Conservation (phyloP, 2,113 vertebrate species). For the Microcebus jonahi region DNA sequence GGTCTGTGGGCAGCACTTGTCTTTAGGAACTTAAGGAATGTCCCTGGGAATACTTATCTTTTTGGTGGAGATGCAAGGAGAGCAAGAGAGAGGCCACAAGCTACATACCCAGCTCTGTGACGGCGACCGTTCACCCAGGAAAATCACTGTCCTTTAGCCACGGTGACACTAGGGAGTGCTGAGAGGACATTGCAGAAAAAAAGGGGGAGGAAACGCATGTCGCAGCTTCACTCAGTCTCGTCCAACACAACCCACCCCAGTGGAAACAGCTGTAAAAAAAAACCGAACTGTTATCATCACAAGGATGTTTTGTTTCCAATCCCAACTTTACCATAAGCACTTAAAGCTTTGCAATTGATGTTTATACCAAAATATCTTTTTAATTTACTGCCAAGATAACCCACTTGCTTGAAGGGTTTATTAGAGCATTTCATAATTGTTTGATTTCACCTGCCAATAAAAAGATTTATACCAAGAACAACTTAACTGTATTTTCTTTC, state of each 20-base stretch:
- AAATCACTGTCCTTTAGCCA: conserved; percentile 91
- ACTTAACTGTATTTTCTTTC: not conserved
- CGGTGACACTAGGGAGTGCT: conserved; percentile 89
- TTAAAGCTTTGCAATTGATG: conserved; percentile 27
- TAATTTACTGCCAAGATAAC: conserved; percentile 48
- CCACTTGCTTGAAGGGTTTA: conserved; percentile 19
- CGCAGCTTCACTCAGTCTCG: rapidly evolving
- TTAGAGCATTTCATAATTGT: not conserved
- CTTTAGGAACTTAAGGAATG: conserved; percentile 86
- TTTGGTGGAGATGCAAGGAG: conserved; percentile 84
- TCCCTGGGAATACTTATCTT: conserved; percentile 85
- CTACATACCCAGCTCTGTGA: conserved; percentile 88
- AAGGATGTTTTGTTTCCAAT: not conserved
- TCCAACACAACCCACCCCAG: not conserved
- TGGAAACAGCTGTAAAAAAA: not conserved
- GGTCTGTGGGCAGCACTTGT: conserved; percentile 67
- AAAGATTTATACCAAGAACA: not conserved
- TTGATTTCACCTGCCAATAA: conserved; percentile 30
- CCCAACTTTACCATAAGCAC: not conserved
- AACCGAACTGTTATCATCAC: not conserved
- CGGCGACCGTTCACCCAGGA: conserved; percentile 91
- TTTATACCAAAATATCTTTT: not conserved
- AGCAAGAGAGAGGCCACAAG: conserved; percentile 89
- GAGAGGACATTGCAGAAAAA: conserved; percentile 86
- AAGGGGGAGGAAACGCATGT: rapidly evolving